Evolutionary conservation across 35 echinoderm and acorn worm genomes (phyloP).

Genomic region (Strongylocentrotus purpuratus): DNA sequence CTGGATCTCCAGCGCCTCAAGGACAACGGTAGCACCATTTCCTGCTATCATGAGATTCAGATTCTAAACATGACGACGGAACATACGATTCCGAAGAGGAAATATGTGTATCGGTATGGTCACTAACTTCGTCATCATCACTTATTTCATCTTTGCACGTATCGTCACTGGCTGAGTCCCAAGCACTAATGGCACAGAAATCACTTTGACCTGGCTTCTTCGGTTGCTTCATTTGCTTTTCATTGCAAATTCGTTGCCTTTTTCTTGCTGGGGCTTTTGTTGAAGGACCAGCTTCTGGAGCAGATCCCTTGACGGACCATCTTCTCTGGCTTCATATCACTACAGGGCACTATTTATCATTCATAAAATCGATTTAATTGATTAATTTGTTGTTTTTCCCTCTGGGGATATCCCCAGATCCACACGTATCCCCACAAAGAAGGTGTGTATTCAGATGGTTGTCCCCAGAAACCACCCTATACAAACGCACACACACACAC

Average conservation of each 20-base stretch:
- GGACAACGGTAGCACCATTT: no score
- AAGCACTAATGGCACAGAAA: background rate
- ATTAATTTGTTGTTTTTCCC: background rate
- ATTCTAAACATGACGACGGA: background rate
- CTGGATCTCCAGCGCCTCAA: background rate
- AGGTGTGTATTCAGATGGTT: background rate
- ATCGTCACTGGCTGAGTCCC: background rate
- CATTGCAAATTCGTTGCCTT: no score
- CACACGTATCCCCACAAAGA: background rate
- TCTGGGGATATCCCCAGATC: constrained; percentile 19
- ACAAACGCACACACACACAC: background rate
- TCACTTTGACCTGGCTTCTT: background rate
- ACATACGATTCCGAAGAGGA: background rate
- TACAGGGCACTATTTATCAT: background rate
- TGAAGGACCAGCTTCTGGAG: no score
- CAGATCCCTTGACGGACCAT: background rate
- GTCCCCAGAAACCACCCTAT: background rate
- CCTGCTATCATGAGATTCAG: background rate
- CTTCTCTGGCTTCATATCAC: background rate
- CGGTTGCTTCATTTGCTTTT: background rate
- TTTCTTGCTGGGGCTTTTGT: no score
- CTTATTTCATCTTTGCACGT: no score
- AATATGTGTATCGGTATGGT: background rate
- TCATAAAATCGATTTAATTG: background rate
- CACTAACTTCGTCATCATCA: no score